Evolutionary conservation across 2,888 invertebrate species (phyloP), one percentile per base, ranked within the genome.

Genomic region (Eugnorisma glareosa): DNA sequence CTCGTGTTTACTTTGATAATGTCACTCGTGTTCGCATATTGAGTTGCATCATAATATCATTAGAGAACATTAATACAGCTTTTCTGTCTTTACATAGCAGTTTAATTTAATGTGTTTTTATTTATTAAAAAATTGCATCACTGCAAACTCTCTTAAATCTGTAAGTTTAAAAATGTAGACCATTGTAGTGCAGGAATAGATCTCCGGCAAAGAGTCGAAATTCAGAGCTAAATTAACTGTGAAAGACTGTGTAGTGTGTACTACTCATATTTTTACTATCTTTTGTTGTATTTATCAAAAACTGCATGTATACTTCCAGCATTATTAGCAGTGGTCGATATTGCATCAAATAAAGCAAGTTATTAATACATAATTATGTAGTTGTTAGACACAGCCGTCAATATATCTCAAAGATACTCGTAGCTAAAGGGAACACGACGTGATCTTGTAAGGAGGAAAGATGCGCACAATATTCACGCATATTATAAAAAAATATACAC

Each of bases 1-100:
- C 85, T 84, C 11, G 21, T 61, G 73, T 77, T 54, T 67, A 71
- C 70, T 43, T 67, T n/a, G 85, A 84, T 82, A 84, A 61, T 15
- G 51, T 31, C 79, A 40, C 45, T 59, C 43, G 79, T 59, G 70
- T 18, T 37, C 63, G 8, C 15, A 8, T 31, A 24, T n/a, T 45
- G 64, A 67, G 48, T 37, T 69, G 68, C 54, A 61, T 66, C 69
- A 54, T 77, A 5, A 57, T 82, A 54, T 67, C 59, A n/a, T 28
- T 45, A 18, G 18, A 37, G 28, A 66, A 15, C 21, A 6, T 11
- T 21, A 28, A 35, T 28, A 66, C 28, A 31, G n/a, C 1, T 66
- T 51, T 28, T 35, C 43, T 45, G 7, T 61, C 18, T 21, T 59
- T 31, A 18, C 59, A 11, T 24, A 18, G 24, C 18, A 15, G 37